A percentile compares a stretch with the other conserved stretches of the same genome.
Evolutionary conservation across 2,797 vertebrate genomes (phyloP).

Genomic region (Myripristis jacobus): DNA sequence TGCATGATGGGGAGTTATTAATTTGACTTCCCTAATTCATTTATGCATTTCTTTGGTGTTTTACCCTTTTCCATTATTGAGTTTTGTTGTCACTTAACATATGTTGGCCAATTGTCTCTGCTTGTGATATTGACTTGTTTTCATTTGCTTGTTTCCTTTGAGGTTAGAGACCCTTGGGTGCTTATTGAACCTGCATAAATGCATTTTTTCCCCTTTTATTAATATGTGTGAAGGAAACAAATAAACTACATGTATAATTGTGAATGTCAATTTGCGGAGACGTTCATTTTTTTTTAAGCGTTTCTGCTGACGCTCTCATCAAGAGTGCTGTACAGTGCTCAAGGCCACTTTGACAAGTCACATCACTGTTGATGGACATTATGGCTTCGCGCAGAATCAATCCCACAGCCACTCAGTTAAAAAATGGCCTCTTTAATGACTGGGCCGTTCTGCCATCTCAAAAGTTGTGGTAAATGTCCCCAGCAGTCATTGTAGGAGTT

Average conservation of each 20-base stretch:
- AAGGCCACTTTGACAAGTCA: slow-evolving; percentile 22
- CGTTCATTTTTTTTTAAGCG: not conserved
- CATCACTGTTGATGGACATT: not conserved
- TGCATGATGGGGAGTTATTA: slow-evolving; percentile 32
- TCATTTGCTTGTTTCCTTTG: slow-evolving; percentile 34
- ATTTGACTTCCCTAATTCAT: slow-evolving; percentile 33
- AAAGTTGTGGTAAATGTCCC: slow-evolving; percentile 7
- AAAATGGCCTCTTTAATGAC: not conserved
- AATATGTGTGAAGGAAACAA: not conserved
- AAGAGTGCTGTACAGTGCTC: slow-evolving; percentile 5
- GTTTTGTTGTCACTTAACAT: slow-evolving; percentile 33
- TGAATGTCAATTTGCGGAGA: not conserved
- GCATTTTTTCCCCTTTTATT: not conserved
- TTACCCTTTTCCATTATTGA: slow-evolving; percentile 46
- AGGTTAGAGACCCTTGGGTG: slow-evolving; percentile 3
- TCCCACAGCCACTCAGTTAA: slow-evolving; percentile 12
- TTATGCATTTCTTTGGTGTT: slow-evolving; percentile 41
- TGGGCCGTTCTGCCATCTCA: not conserved
- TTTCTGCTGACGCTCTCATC: not conserved
- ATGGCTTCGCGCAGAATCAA: slow-evolving; percentile 16
- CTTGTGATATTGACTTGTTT: slow-evolving; percentile 43
- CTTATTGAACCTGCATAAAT: slow-evolving; percentile 5
- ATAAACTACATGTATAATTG: not conserved
- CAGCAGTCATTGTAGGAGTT: slow-evolving; percentile 10
- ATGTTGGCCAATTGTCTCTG: slow-evolving; percentile 16